These are phyloP conservation scores for Xestia rhomboidea DNA, from an alignment of 2,888 invertebrate species.

Conservation along the genomic window DNA sequence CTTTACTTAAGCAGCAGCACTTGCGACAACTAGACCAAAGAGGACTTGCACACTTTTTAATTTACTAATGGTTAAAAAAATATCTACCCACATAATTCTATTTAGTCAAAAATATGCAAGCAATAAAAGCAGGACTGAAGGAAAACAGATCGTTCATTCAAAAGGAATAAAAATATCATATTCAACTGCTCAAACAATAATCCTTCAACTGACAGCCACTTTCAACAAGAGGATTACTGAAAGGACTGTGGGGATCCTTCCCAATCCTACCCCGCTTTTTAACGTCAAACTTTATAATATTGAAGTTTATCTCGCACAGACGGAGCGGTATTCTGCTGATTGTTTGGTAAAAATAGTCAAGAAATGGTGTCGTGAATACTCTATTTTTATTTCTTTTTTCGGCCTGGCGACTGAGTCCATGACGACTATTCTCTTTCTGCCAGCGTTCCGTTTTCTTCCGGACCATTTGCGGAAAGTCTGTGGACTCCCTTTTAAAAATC, in stretches of 20 bases:
- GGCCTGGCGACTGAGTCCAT: neutral
- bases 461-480: too few relatives aligned
- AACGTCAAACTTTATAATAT: conserved; percentile 13
- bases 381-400: neutral
- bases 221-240: conserved; percentile 21
- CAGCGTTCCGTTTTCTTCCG: too few relatives aligned
- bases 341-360: neutral
- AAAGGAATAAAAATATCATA: conserved; percentile 3
- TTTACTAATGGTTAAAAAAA: neutral
- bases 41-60: neutral
- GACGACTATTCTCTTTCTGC: too few relatives aligned
- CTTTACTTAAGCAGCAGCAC: neutral
- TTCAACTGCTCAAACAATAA: neutral
- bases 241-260: conserved; percentile 3
- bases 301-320: conserved; percentile 32
- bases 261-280: neutral
- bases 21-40: neutral
- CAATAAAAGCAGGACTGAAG: neutral
- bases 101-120: neutral
- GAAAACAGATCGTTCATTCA: neutral
- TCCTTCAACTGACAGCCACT: neutral
- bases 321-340: neutral
- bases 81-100: neutral
- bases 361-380: neutral
- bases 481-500: too few relatives aligned